These are phyloP conservation scores for Dufourea novaeangliae DNA, from an alignment of 1,140 invertebrate genomes.

Conservation along the genomic window DNA sequence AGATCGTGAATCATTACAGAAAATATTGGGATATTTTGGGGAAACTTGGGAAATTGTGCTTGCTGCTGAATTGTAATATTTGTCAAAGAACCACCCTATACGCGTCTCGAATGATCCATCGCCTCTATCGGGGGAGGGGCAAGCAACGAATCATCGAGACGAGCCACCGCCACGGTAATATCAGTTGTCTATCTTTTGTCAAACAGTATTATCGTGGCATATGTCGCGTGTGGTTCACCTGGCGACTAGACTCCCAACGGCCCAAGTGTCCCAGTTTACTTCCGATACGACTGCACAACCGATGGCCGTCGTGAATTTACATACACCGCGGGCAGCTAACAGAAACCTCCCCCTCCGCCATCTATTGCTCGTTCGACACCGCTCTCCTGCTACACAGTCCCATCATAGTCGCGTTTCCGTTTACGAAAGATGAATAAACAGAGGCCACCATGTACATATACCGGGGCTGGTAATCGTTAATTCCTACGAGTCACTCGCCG, in stretches of 20 bases:
- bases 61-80: no score
- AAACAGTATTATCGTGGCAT: conserved; percentile 32
- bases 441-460: background rate
- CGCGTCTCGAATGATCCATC: no score
- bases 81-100: no score
- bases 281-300: conserved; percentile 15
- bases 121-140: no score
- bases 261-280: background rate
- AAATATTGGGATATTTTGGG: no score
- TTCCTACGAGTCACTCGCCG: background rate
- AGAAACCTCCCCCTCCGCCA: no score
- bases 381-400: background rate
- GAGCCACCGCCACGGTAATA: no score
- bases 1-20: no score
- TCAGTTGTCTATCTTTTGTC: conserved; percentile 10
- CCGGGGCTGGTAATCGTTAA: background rate
- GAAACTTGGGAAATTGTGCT: no score
- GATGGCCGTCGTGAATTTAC: conserved; percentile 35
- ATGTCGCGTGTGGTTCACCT: conserved; percentile 42
- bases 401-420: background rate
- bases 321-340: conserved; percentile 7
- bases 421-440: background rate
- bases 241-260: conserved; percentile 18
- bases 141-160: no score
- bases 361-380: background rate